Conservation (phyloP, 1,140 invertebrate genomes). For the Manduca sexta region DNA sequence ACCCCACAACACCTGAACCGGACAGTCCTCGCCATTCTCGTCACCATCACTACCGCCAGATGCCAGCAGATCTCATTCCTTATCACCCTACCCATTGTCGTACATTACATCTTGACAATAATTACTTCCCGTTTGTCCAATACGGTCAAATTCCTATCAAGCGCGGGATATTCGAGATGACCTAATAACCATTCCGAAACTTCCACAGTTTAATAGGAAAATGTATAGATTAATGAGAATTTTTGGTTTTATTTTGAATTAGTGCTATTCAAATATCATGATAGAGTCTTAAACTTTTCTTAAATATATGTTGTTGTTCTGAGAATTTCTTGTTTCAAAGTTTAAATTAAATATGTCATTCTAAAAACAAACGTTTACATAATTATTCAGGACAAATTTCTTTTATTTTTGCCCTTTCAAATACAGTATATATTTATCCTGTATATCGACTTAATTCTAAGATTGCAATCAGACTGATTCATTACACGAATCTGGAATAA, state of each 20-base stretch:
- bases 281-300: background rate
- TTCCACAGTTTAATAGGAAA: constrained; percentile 2
- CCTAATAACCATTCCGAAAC: constrained; percentile 10
- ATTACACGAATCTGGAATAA: constrained; percentile 34
- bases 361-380: too few species aligned
- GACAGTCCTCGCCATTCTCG: constrained; percentile 32
- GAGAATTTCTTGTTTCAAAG: too few species aligned
- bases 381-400: constrained; percentile 27
- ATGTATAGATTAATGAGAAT: background rate
- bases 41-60: constrained; percentile 27
- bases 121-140: background rate
- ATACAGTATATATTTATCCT: too few species aligned
- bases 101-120: constrained; percentile 11
- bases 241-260: background rate
- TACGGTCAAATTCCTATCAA: background rate
- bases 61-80: constrained; percentile 20
- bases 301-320: background rate
- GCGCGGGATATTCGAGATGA: constrained; percentile 20
- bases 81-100: constrained; percentile 16
- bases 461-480: constrained; percentile 47
- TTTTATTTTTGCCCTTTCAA: constrained; percentile 43
- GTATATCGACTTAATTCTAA: constrained; percentile 37
- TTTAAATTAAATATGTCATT: too few species aligned
- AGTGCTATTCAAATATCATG: background rate
- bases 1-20: constrained; percentile 52